These are phyloP conservation scores for Gorilla gorilla DNA, from an alignment of 2,113 vertebrate species.

Conservation along the genomic window DNA sequence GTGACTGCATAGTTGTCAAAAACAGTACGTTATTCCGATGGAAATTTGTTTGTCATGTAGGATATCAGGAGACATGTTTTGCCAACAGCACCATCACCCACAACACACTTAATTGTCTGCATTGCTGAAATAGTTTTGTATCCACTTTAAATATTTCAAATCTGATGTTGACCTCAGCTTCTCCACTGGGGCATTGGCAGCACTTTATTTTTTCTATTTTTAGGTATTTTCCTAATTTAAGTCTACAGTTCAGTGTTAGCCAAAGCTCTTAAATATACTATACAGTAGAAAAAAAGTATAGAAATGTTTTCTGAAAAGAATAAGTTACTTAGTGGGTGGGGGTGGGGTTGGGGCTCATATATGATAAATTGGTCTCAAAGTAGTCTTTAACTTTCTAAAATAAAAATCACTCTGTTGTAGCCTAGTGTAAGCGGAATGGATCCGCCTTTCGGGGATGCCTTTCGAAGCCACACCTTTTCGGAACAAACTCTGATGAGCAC, in stretches of 20 bases:
- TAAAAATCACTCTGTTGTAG: conserved; percentile 81
- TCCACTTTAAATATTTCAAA: too few relatives aligned
- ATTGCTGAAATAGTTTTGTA: conserved; percentile 85
- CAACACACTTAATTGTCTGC: conserved; percentile 97
- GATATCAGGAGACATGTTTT: conserved; percentile 85
- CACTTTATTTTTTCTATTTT: neutral
- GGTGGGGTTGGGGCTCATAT: neutral
- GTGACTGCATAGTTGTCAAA: too few relatives aligned
- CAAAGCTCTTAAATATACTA: conserved; percentile 18
- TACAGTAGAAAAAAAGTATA: conserved; percentile 6
- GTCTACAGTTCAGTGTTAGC: conserved; percentile 11
- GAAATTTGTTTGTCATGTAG: too few relatives aligned
- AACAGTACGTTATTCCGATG: too few relatives aligned
- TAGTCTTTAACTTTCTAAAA: conserved; percentile 51
- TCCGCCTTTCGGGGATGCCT: conserved; percentile 98
- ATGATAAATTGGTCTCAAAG: conserved; percentile 16
- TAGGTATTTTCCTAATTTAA: conserved; percentile 42
- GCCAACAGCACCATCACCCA: conserved; percentile 95
- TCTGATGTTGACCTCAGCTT: too few relatives aligned
- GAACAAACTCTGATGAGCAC: conserved; percentile 99
- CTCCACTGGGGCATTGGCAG: too few relatives aligned
- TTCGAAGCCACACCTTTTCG: conserved; percentile 97
- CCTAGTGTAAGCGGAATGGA: conserved; percentile 99
- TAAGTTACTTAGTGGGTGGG: neutral
- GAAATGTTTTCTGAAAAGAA: conserved; percentile 47